Evolutionary conservation across 2,113 vertebrate species (phyloP), one percentile per base, ranked within the genome.

Genomic region (Galemys pyrenaicus): DNA sequence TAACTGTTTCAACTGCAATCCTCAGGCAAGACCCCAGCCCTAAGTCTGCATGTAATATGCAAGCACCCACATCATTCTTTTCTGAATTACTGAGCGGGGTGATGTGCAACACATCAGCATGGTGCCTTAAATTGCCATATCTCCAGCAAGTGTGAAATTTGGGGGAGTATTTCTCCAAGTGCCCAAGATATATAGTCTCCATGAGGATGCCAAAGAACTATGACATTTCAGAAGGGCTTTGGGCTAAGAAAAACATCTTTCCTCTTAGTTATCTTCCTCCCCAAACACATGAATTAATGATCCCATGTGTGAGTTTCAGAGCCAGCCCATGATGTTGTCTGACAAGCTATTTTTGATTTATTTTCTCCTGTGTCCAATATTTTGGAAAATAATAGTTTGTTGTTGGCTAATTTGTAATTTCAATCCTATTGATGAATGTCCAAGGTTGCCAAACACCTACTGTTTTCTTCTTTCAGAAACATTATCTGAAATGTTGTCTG

Each of bases 281-380:
- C 68, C 86, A 97, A 98, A 81, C 71, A 71, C 70, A 95, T 97
- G 94, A 98, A 77, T 97, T 98, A 97, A 94, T 67, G 70, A 97
- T 97, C 96, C 97, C 92, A 30, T 70, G 92, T 97, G 97, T 96
- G 77, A 92, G 32, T 85, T 93, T 39, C 46, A 74, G 56, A 30
- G 92, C 93, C 96, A 98, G 91, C 65, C 93, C 62, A 94, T 85
- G 64, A 65, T 95, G 4, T 28, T 96, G 87, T 95, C 94, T 97
- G 93, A 62, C 4, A 96, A 88, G 96, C 78, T 94, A 56, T 83
- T 82, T 90, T 95, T 74, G 58, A 96, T 96, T 95, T 94, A 98
- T 98, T 98, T 98, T 97, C 95, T 97, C 95, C 91, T 87, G 93
- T 96, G 96, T 79, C 92, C 41, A 94, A 41, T 95, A 93, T 19